phyloP scores from a whole-genome alignment of 2,888 invertebrate genomes.

The Conistra vaccinii region DNA sequence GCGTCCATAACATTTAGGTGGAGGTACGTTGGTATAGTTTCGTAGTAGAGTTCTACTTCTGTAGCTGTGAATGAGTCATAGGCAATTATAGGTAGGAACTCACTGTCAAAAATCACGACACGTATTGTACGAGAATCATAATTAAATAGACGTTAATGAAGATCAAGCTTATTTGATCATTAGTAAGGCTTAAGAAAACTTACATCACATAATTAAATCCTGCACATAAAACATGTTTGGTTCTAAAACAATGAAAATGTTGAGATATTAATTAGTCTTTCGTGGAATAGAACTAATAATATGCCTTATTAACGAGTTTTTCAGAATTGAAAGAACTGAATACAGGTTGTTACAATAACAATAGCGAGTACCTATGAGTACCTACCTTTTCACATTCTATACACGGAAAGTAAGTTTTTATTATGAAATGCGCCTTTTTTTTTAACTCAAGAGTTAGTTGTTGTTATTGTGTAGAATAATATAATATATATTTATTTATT shows the following conservation, averaged over 20 bases:
- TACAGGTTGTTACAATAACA: neutral
- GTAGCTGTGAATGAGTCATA: constrained; percentile 56
- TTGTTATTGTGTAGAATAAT: too few relatives aligned
- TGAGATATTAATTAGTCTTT: constrained; percentile 8
- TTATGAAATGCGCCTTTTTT: too few relatives aligned
- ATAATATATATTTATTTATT: too few relatives aligned
- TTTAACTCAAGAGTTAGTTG: too few relatives aligned
- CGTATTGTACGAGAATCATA: neutral
- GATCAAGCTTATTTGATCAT: neutral
- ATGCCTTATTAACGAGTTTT: neutral
- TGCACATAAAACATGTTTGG: neutral
- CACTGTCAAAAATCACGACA: constrained; percentile 16
- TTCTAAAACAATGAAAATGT: constrained; percentile 6
- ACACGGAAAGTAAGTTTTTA: neutral
- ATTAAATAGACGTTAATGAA: neutral
- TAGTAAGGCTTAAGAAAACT: neutral
- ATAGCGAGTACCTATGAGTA: too few relatives aligned
- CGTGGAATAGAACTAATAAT: neutral
- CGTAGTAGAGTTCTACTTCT: constrained; percentile 35
- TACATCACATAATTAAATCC: neutral
- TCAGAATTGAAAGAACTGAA: too few relatives aligned
- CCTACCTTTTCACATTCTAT: neutral
- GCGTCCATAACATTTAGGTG: constrained; percentile 11
- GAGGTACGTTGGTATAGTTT: neutral
- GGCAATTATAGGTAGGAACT: constrained; percentile 25